These are phyloP conservation scores for Lordiphosa andalusiaca DNA, from an alignment of 2,888 invertebrate genomes.

Conservation along the genomic window DNA sequence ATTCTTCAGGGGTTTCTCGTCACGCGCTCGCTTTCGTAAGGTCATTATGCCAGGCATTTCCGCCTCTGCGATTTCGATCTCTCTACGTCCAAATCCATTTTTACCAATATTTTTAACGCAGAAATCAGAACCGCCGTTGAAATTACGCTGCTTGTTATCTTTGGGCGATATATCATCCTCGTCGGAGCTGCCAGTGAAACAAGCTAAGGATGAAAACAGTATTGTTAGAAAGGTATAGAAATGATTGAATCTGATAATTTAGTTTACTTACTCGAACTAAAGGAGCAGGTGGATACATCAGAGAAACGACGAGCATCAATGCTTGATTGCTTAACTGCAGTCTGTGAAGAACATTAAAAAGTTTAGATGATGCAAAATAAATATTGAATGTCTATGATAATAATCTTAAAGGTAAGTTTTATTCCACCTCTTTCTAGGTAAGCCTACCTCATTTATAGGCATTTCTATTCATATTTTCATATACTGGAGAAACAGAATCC, in stretches of 20 bases:
- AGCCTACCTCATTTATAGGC: too few species aligned
- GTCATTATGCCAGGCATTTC: slow-evolving; percentile 99
- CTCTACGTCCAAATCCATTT: slow-evolving; percentile 93
- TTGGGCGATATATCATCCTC: slow-evolving; percentile 95
- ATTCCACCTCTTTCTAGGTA: too few species aligned
- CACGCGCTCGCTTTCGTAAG: slow-evolving; percentile 91
- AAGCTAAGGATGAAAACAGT: slow-evolving; percentile 42
- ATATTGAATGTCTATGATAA: too few species aligned
- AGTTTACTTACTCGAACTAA: slow-evolving; percentile 88
- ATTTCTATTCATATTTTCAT: too few species aligned
- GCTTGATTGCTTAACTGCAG: slow-evolving; percentile 58
- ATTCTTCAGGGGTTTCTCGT: slow-evolving; percentile 95
- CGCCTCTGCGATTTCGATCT: slow-evolving; percentile 98
- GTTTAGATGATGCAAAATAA: too few species aligned
- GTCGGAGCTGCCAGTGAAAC: slow-evolving; percentile 88
- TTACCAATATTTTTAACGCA: slow-evolving; percentile 93
- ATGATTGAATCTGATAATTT: too few species aligned
- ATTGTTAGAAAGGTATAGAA: too few species aligned
- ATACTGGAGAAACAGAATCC: too few species aligned
- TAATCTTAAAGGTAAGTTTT: too few species aligned
- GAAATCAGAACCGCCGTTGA: slow-evolving; percentile 90
- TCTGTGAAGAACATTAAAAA: slow-evolving; percentile 25
- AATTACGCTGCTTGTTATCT: slow-evolving; percentile 93
- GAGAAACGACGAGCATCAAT: slow-evolving; percentile 82
- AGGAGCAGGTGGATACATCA: slow-evolving; percentile 95